A percentile compares a stretch with the other conserved stretches of the same genome.
Conservation (phyloP, 2,113 vertebrate genomes). For the Patagioenas fasciata region DNA sequence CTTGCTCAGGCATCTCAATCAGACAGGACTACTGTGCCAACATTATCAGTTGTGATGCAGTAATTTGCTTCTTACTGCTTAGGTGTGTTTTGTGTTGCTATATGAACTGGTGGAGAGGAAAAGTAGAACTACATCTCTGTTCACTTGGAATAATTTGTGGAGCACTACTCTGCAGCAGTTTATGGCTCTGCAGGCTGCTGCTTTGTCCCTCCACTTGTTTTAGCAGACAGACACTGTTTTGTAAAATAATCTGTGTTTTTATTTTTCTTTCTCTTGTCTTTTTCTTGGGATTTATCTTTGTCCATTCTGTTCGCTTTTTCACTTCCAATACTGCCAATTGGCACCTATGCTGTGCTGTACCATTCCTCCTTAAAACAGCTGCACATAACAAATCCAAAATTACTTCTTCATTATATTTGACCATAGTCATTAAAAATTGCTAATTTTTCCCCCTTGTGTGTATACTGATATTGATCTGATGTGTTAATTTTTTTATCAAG, state of each 20-base stretch:
- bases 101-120: not conserved
- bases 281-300: not conserved
- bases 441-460: not conserved
- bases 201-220: not conserved
- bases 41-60: not conserved
- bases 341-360: not conserved
- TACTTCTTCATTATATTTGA: not conserved
- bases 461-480: not conserved
- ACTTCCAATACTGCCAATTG: not conserved
- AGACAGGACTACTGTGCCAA: not conserved
- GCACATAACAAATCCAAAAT: not conserved
- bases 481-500: not conserved
- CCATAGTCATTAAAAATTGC: not conserved
- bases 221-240: not conserved
- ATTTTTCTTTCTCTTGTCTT: not conserved
- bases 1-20: accelerated
- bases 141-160: not conserved
- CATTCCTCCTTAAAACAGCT: not conserved
- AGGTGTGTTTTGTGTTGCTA: not conserved
- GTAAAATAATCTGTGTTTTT: not conserved
- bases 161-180: not conserved
- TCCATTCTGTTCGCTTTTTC: not conserved
- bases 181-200: not conserved
- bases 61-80: not conserved
- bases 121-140: not conserved